phyloP scores from a whole-genome alignment of 35 echinoderm and acorn worm genomes.

The Ophiothrix spiculata region DNA sequence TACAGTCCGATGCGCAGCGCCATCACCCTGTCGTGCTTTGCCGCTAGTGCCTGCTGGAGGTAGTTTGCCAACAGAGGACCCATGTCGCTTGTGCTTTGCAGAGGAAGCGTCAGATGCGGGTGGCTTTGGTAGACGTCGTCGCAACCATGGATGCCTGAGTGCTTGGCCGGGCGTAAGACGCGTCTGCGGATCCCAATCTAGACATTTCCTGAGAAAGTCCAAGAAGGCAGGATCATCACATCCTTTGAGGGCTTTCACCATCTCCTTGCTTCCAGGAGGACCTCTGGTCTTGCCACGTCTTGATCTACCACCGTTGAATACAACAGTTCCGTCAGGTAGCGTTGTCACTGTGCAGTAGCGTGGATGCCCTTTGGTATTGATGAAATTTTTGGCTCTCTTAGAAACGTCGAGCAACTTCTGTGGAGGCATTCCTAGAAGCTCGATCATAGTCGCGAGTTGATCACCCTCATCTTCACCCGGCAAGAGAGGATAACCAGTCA shows the following conservation, averaged over 20 bases:
- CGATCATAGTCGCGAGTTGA: conserved; percentile 88
- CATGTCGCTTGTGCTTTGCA: conserved; percentile 92
- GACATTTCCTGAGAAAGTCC: conserved; percentile 91
- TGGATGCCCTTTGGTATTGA: conserved; percentile 96
- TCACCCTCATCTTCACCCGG: conserved; percentile 97
- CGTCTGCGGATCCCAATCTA: conserved; percentile 95
- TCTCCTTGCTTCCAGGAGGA: conserved; percentile 91
- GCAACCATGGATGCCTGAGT: conserved; percentile 84
- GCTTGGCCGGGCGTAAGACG: conserved; percentile 92
- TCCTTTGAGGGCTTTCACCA: conserved; percentile 96
- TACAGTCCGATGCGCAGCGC: conserved; percentile 73
- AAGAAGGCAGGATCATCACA: conserved; percentile 90
- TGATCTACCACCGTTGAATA: conserved; percentile 91
- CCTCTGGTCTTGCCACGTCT: conserved; percentile 86
- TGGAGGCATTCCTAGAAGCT: conserved; percentile 90
- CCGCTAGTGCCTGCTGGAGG: conserved; percentile 83
- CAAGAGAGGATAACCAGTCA: conserved; percentile 91
- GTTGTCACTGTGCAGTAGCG: conserved; percentile 93
- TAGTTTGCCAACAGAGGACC: conserved; percentile 89
- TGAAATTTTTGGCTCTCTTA: conserved; percentile 94
- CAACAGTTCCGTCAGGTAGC: conserved; percentile 76
- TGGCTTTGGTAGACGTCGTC: conserved; percentile 90
- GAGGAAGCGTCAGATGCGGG: conserved; percentile 62
- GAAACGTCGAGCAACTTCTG: conserved; percentile 81
- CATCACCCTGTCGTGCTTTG: conserved; percentile 70